Evolutionary conservation across 2,797 vertebrate species (phyloP), one percentile per base, ranked within the genome.

Genomic region (Pteropus rufus): DNA sequence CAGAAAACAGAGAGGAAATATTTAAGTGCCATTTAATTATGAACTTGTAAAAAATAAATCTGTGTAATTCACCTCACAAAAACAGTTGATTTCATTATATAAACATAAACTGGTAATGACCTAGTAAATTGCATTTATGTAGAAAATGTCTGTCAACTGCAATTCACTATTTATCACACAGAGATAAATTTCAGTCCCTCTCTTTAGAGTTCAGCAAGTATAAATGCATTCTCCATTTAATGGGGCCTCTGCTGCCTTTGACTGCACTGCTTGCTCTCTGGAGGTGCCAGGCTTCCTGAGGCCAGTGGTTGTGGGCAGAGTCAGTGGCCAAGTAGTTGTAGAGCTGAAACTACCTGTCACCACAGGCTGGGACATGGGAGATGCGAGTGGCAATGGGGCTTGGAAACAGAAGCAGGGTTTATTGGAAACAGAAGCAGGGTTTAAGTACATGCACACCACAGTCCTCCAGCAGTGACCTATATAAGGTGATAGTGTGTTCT

Each of bases 101-200:
- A 97, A 98, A 97, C 83, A 97, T 90, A 98, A 97, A 93, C 82
- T 89, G 91, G 12, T 96, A 92, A 96, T 97, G 92, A 94, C 94
- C 95, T 88, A 97, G 95, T 97, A 97, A 98, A 98, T 97, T 97
- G 89, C 96, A 97, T 97, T 97, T 83, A 93, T 98, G 98, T 96
- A 97, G 96, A 95, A 97, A 97, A 93, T 75, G 36, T 91, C 97
- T 96, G 94, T 97, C 97, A 97, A 94, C 95, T 97, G 94, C 89
- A 97, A 94, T 97, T 97, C 92, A 85, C 86, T 95, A 69, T 97
- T 95, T 97, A 97, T 97, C 84, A 39, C 69, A 97, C 87, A 97
- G 93, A 96, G 91, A 97, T 97, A 95, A 97, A 96, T 97, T 96
- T 97, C 80, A 94, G 5, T 96, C 82, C 64, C 6, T 97, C 96